phyloP scores from a whole-genome alignment of 1,140 invertebrate species.

The Caenorhabditis inopinata region DNA sequence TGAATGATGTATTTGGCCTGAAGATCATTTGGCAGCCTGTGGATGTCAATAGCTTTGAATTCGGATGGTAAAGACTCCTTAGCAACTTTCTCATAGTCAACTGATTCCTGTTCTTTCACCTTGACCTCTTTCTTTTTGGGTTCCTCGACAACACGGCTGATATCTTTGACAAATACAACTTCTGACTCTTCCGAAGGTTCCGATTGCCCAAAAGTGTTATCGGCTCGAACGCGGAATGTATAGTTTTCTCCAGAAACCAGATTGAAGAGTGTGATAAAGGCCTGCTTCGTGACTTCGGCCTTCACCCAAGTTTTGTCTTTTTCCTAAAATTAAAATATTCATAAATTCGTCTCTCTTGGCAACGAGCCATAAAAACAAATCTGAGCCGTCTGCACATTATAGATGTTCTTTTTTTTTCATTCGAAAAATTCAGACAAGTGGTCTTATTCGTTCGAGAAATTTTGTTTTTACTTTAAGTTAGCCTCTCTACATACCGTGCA shows the following conservation, averaged over 20 bases:
- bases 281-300: slow-evolving; percentile 49
- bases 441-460: too few species aligned
- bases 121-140: slow-evolving; percentile 34
- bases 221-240: slow-evolving; percentile 87
- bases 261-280: slow-evolving; percentile 50
- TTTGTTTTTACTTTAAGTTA: too few species aligned
- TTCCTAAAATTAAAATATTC: slow-evolving; percentile 16
- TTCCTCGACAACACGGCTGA: slow-evolving; percentile 37
- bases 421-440: too few species aligned
- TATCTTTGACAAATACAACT: slow-evolving; percentile 36
- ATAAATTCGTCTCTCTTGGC: background rate
- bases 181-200: slow-evolving; percentile 76
- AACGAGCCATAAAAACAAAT: background rate
- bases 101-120: slow-evolving; percentile 17
- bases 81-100: slow-evolving; percentile 38
- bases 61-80: slow-evolving; percentile 19
- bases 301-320: slow-evolving; percentile 38
- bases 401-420: too few species aligned
- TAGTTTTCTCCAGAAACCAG: slow-evolving; percentile 88
- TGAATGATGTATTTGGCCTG: slow-evolving; percentile 50
- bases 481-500: slow-evolving; percentile 44
- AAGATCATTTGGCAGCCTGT: slow-evolving; percentile 49
- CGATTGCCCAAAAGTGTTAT: slow-evolving; percentile 80
- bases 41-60: slow-evolving; percentile 46
- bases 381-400: background rate